These are phyloP conservation scores for Athalia cordata DNA, from an alignment of 2,888 invertebrate genomes.

Conservation along the genomic window DNA sequence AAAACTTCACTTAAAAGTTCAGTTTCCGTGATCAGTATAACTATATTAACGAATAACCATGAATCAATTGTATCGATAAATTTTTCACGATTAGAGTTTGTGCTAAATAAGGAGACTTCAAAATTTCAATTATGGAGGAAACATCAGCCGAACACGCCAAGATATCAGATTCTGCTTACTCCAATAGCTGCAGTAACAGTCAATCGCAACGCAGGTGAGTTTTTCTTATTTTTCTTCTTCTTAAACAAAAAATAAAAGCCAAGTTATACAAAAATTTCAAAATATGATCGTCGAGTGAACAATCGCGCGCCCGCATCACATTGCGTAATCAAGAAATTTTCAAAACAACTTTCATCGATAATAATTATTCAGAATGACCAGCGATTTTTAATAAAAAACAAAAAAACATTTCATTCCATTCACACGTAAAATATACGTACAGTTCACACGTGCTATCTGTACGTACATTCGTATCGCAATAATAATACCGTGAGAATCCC, in stretches of 20 bases:
- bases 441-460: too few species aligned
- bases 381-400: too few species aligned
- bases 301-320: not conserved
- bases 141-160: conserved; percentile 79
- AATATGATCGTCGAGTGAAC: not conserved
- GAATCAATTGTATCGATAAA: not conserved
- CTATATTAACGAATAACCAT: not conserved
- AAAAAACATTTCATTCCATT: too few species aligned
- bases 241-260: not conserved
- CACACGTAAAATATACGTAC: too few species aligned
- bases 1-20: not conserved
- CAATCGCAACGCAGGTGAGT: conserved; percentile 87
- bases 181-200: conserved; percentile 88
- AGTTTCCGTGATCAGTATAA: conserved; percentile 15
- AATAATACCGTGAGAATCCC: too few species aligned
- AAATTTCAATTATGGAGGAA: conserved; percentile 72
- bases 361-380: too few species aligned
- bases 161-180: conserved; percentile 88
- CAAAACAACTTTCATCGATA: not conserved
- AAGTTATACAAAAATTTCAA: not conserved
- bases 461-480: too few species aligned
- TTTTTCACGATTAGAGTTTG: conserved; percentile 9
- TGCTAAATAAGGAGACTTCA: not conserved
- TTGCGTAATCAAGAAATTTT: not conserved
- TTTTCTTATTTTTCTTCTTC: not conserved